A percentile compares a stretch with the other conserved stretches of the same genome.
phyloP scores from a whole-genome alignment of 2,113 vertebrate species.

The Python bivittatus region DNA sequence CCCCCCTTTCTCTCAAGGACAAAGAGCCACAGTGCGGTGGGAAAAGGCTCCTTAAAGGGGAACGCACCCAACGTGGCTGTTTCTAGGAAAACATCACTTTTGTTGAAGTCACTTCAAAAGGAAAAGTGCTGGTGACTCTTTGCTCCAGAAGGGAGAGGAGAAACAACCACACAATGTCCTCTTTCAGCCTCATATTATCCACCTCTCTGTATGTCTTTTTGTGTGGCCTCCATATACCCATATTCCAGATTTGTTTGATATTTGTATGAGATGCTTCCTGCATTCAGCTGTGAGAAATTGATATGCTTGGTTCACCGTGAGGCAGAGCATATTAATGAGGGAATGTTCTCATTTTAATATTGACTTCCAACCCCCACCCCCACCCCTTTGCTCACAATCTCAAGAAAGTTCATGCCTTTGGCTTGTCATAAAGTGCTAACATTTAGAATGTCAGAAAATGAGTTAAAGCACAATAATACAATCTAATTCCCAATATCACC shows the following conservation, averaged over 20 bases:
- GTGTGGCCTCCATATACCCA: not conserved
- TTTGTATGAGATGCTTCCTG: not conserved
- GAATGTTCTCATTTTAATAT: not conserved
- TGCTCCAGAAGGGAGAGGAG: not conserved
- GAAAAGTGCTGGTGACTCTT: slow-evolving; percentile 9
- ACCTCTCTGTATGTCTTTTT: not conserved
- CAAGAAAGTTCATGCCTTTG: not conserved
- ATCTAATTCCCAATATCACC: not conserved
- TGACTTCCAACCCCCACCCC: not conserved
- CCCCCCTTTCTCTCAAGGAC: not conserved
- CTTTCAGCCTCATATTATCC: not conserved
- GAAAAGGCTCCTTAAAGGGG: slow-evolving; percentile 2
- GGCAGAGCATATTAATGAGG: not conserved
- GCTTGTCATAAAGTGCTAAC: not conserved
- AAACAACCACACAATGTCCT: not conserved
- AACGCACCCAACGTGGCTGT: not conserved
- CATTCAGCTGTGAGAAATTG: not conserved
- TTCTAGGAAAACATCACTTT: slow-evolving; percentile 27
- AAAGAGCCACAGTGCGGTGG: slow-evolving; percentile 7
- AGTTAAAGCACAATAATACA: not conserved
- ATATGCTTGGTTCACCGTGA: not conserved
- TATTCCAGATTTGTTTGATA: not conserved
- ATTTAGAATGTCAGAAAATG: not conserved
- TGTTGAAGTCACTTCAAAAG: not conserved
- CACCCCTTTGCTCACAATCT: not conserved